Base-by-base conservation (phyloP, 1,140 invertebrate species). In the Musca domestica region DNA sequence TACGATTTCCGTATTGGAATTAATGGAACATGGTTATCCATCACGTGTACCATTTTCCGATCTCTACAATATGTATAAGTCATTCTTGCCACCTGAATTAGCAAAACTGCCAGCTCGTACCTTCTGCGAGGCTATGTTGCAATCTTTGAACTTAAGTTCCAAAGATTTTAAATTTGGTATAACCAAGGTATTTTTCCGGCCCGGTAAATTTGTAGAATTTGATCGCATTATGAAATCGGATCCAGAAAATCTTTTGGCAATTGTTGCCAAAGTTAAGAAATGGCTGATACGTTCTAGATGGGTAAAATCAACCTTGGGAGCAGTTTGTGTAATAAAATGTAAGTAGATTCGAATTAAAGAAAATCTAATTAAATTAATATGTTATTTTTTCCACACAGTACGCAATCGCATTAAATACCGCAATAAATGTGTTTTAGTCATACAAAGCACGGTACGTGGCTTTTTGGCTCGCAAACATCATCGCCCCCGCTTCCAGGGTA, bases 171-270 rank as follows among this genome's bases (percentile, higher is more conserved):
- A 95, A 79, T 99, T 99, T 84, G 97, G 97, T 23, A 86, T 98
- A 70, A 98, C 96, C 0, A 93, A 95, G 78, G 95, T 99, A 9
- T 99, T 99, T 84, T 99, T 99, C 86, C 88, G 95, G 20, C 95
- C 96, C 1, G 97, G 96, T 51, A 98, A 98, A 82, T 98, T 98
- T 85, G 92, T 95, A 1, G 96, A 99, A 83, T 99, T 99, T 85
- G 96, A 99, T 84, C 90, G 94, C 71, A 93, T 99, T 64, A 95
- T 98, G 93, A 91, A 91, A 74, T 95, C 94, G 1, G 96, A 98
- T 83, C 94, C 95, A 0, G 94, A 96, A 71, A 95, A 95, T 82
- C 82, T 98, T 69, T 87, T 89, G 63, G 85, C 86, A 22, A 89
- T 98, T 67, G 91, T 99, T 9, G 87, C 88, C 19, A 91, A 92